Evolutionary conservation across 2,888 invertebrate species (phyloP).

Genomic region (Cheilosia urbana): DNA sequence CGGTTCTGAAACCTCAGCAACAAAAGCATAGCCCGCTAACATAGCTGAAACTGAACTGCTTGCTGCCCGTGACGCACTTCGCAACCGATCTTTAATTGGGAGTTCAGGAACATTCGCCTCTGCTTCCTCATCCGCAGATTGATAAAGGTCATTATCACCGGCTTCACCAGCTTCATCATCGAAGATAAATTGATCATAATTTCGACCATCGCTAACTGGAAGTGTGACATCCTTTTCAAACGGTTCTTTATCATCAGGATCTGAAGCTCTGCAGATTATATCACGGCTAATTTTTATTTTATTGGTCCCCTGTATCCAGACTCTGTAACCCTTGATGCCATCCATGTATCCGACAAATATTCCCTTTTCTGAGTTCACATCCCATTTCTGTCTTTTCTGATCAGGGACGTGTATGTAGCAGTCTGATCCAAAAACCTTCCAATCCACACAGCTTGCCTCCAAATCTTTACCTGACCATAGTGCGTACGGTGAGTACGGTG

Average conservation of each 20-base stretch:
- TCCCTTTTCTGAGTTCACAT: conserved; percentile 12
- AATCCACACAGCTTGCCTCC: too few relatives aligned
- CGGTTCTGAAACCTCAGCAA: not conserved
- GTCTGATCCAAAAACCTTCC: conserved; percentile 6
- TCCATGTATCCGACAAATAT: conserved; percentile 10
- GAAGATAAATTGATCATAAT: not conserved
- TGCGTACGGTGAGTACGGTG: not conserved
- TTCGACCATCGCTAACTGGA: not conserved
- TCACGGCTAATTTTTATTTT: conserved; percentile 3
- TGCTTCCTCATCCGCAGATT: conserved; percentile 3
- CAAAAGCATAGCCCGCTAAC: not conserved
- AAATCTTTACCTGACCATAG: conserved; percentile 4
- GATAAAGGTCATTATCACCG: not conserved
- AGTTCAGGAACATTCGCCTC: not conserved
- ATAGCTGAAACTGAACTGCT: conserved; percentile 13
- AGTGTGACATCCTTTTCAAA: not conserved
- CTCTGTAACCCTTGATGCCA: conserved; percentile 14
- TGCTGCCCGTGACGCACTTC: conserved; percentile 1
- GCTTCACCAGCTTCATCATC: not conserved
- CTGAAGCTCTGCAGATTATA: not conserved
- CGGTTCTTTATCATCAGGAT: not conserved
- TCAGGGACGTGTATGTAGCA: conserved; percentile 8
- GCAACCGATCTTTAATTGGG: not conserved
- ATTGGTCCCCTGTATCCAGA: conserved; percentile 7
- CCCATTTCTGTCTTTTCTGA: conserved; percentile 9